A percentile compares a stretch with the other conserved stretches of the same genome.
phyloP scores from a whole-genome alignment of 2,797 vertebrate genomes.

The Loris lydekkerianus region DNA sequence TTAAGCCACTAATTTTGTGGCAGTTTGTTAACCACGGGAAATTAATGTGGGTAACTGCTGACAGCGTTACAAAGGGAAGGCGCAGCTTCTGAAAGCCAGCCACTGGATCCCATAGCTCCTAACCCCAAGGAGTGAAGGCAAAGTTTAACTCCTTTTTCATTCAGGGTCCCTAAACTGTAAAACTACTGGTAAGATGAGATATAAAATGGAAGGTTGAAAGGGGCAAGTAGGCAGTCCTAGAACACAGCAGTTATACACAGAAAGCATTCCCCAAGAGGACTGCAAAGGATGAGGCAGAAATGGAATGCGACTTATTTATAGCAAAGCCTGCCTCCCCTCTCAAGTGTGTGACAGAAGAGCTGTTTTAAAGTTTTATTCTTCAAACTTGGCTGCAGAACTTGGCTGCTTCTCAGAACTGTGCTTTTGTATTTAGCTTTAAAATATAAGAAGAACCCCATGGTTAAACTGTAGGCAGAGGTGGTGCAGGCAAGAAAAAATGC shows the following conservation, averaged over 20 bases:
- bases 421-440: slow-evolving; percentile 80
- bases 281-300: slow-evolving; percentile 81
- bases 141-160: slow-evolving; percentile 3
- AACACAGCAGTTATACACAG: slow-evolving; percentile 62
- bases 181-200: neutral
- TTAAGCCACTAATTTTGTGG: neutral
- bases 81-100: neutral
- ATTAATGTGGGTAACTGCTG: neutral
- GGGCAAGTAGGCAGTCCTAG: slow-evolving; percentile 74
- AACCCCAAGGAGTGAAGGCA: neutral
- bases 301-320: slow-evolving; percentile 85
- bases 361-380: slow-evolving; percentile 85
- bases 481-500: slow-evolving; percentile 68
- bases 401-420: slow-evolving; percentile 79
- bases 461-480: slow-evolving; percentile 76
- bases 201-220: slow-evolving; percentile 50
- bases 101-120: neutral
- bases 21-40: slow-evolving; percentile 53
- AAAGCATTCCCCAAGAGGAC: slow-evolving; percentile 69
- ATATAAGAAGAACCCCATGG: slow-evolving; percentile 73
- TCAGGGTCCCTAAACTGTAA: neutral
- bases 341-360: slow-evolving; percentile 85
- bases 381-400: slow-evolving; percentile 79
- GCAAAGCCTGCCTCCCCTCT: slow-evolving; percentile 80
- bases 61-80: neutral